Base-by-base conservation (phyloP, 2,797 vertebrate genomes). In the Pogonophryne albipinna region DNA sequence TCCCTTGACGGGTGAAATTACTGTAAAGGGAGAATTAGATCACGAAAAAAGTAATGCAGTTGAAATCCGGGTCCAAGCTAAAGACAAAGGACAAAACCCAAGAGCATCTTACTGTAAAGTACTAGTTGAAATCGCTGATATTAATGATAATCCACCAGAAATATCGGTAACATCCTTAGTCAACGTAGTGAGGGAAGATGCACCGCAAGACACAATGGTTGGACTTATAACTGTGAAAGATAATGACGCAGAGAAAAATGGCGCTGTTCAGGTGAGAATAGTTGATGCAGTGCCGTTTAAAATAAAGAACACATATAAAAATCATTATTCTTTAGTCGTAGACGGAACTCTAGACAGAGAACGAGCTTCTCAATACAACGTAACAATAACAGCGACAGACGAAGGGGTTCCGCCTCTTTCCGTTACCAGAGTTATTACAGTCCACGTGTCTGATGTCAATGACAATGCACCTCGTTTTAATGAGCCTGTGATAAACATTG, bases 381-480 rank as follows among this genome's bases (percentile, higher is more conserved):
- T 92, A 10, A 84, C 51, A 2, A 63, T 92, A 6, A n/a, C 11
- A 71, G 88, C 89, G 8, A 78, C 49, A 0, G 90, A 92, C 57
- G 82, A 80, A 53, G 90, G 87, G 7, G 76, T 3, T 1, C 90
- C 87, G 1, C 47, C 71, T 4, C 76, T 91, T 4, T 74, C 79
- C 2, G 82, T 16, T 31, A 79, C 15, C 1, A 71, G 14, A 23
- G 10, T 82, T 7, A 19, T 95, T 53, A 74, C 57, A 3, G 60
- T 95, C 47, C 66, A 76, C 4, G 60, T 95, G 20, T 78, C 80
- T 10, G 94, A 94, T 73, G 85, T 92, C 6, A 95, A 95, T 62
- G 94, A 95, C 78, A 94, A 95, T 6, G 65, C 84, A 0, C 94
- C 94, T 0, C 3, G 2, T 1, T 95, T 95, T 45, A 19, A 47